These are phyloP conservation scores for Drosophila repletoides DNA, from an alignment of 1,140 invertebrate species.

Conservation along the genomic window DNA sequence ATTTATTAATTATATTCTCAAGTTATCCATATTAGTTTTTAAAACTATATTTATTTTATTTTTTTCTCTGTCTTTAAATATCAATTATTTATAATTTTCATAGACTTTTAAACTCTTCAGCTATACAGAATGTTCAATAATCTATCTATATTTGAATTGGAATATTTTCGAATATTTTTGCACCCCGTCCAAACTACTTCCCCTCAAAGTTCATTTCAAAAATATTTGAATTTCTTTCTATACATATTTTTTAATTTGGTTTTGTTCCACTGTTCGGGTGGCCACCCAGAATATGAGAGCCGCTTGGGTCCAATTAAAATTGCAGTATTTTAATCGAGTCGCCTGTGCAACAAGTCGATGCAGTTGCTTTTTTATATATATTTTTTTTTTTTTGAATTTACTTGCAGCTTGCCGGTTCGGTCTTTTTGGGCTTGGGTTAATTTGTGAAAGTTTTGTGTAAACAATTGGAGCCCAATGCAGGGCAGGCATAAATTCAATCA, in stretches of 20 bases:
- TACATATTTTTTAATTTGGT: background rate
- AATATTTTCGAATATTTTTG: too few species aligned
- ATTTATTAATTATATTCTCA: too few species aligned
- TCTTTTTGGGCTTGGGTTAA: conserved; percentile 51
- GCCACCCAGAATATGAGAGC: conserved; percentile 71
- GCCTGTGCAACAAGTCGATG: conserved; percentile 35
- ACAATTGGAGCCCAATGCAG: conserved; percentile 58
- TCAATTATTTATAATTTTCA: too few species aligned
- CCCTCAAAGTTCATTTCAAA: too few species aligned
- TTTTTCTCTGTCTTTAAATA: too few species aligned
- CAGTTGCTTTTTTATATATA: conserved; percentile 5
- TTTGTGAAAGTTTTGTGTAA: conserved; percentile 80
- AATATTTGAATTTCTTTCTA: background rate
- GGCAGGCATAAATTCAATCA: conserved; percentile 75
- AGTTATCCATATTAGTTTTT: too few species aligned
- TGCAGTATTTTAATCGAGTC: conserved; percentile 76
- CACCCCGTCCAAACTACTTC: too few species aligned
- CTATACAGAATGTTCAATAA: too few species aligned
- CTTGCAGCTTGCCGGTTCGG: too few species aligned
- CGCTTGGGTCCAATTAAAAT: conserved; percentile 71
- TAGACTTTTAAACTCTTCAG: too few species aligned
- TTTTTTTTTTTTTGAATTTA: conserved; percentile 47
- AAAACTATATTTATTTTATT: too few species aligned
- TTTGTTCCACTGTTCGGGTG: conserved; percentile 40
- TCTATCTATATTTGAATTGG: too few species aligned